phyloP scores from a whole-genome alignment of 1,140 invertebrate genomes.

The Cydia splendana region DNA sequence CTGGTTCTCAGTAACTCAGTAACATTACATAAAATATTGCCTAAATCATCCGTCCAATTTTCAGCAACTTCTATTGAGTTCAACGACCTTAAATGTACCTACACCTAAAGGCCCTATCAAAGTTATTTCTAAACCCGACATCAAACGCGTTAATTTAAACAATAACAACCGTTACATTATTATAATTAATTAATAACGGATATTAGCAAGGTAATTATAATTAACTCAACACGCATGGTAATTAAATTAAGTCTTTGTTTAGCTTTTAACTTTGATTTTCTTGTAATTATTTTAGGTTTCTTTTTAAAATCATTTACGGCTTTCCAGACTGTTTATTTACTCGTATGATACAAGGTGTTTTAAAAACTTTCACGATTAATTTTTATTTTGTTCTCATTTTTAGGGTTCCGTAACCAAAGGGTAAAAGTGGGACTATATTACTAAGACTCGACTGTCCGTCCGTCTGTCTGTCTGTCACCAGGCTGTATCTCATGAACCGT shows the following conservation, averaged over 20 bases:
- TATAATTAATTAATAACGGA: constrained; percentile 9
- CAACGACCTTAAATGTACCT: too few species aligned
- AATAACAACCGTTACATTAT: neutral
- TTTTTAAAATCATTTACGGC: neutral
- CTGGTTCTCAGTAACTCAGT: too few species aligned
- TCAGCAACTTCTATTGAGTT: too few species aligned
- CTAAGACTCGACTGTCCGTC: too few species aligned
- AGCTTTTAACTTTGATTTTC: neutral
- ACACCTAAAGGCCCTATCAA: too few species aligned
- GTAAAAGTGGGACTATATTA: too few species aligned
- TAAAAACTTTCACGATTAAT: neutral
- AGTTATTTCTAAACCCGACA: neutral
- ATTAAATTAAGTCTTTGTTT: constrained; percentile 1
- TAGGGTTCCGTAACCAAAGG: too few species aligned
- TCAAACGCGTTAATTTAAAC: neutral
- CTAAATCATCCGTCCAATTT: too few species aligned
- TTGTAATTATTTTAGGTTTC: neutral
- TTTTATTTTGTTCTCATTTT: too few species aligned
- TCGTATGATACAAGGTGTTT: neutral
- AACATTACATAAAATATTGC: too few species aligned
- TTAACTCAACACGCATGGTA: neutral
- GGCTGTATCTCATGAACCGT: too few species aligned
- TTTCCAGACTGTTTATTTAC: neutral
- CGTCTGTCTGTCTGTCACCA: too few species aligned
- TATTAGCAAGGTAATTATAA: constrained; percentile 3